Evolutionary conservation across 2,113 vertebrate genomes (phyloP), one percentile per base, ranked within the genome.

Genomic region (Glareola pratincola): DNA sequence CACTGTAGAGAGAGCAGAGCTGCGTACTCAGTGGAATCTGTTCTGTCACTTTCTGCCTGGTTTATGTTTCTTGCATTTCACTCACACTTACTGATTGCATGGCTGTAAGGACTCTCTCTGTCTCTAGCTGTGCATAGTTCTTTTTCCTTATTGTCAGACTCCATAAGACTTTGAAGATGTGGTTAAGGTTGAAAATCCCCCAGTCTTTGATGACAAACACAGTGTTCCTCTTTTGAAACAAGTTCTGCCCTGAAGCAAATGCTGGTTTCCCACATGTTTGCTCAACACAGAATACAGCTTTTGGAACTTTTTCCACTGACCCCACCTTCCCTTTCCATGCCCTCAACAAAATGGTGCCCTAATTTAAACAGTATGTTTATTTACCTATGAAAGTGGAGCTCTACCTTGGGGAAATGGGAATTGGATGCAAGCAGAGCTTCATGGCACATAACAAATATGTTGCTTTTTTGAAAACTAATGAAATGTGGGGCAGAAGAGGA

Each of bases 21-120:
- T 43, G 9, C 0, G 0, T 12, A 43, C 29, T 59, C n/a, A 39
- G 5, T 26, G 12, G 5, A 59, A 77, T 24, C 34, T 67, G 10
- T 71, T 84, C 43, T 75, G 26, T 37, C 2, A 0, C 14, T 66
- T 81, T 72, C 56, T 81, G 17, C 10, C 11, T 87, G 36, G 21
- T 88, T 77, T 64, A 5, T 39, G 10, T 66, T 84, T 67, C 22
- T 39, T 54, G 4, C 3, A 1, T 60, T 92, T 88, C 37, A 54
- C 9, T 39, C 7, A 45, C 14, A 14, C 23, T 64, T 36, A 64
- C 22, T 51, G 34, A 32, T 26, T 45, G 5, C 13, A 48, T 36
- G 9, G 50, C 30, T 73, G 10, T 22, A 54, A 74, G 43, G 23
- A n/a, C 1, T 5, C 81, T 77, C 34, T 57, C 68, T 63, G 8